Evolutionary conservation across 2,888 invertebrate species (phyloP).

Genomic region (Poecilobothrus nobilitatus): DNA sequence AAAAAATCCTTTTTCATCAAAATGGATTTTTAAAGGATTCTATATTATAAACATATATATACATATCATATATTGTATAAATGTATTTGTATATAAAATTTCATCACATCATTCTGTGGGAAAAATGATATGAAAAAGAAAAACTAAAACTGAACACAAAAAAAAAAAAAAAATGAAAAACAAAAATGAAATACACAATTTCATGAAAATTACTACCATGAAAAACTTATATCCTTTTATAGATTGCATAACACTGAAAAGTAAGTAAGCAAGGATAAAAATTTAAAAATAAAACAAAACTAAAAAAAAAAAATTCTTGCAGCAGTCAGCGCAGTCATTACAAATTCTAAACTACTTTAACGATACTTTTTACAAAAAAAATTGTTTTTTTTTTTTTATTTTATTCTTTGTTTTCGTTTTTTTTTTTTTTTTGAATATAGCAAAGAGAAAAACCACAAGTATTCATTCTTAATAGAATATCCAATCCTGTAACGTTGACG

Average conservation of each 20-base stretch:
- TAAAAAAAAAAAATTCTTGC: neutral
- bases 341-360: neutral
- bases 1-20: neutral
- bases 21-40: neutral
- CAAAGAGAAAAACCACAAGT: neutral
- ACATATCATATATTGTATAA: neutral
- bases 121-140: neutral
- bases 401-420: no score
- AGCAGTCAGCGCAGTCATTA: neutral
- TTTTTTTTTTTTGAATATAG: no score
- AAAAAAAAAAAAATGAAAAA: neutral
- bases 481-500: neutral
- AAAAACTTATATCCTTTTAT: neutral
- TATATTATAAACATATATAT: no score
- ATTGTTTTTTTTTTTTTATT: neutral
- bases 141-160: no score
- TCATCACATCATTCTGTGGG: slow-evolving; percentile 4
- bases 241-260: neutral
- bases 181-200: neutral
- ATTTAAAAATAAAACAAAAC: neutral
- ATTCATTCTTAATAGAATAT: neutral
- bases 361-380: neutral
- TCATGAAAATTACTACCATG: neutral
- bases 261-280: no score
- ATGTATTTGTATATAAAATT: neutral